Evolutionary conservation across 2,888 invertebrate genomes (phyloP).

Genomic region (Lagria hirta): DNA sequence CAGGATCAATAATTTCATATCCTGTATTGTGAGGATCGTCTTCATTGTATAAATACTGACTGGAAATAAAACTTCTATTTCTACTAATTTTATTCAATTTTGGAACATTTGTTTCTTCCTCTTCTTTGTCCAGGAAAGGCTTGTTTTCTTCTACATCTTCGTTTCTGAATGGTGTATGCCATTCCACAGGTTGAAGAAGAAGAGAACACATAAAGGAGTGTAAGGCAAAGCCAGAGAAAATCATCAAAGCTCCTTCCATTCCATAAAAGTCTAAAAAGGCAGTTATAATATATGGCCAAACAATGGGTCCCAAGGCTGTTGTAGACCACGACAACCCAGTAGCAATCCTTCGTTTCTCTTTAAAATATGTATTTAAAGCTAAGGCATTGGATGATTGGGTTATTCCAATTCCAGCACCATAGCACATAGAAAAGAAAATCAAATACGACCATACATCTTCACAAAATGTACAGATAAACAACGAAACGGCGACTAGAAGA

Average conservation of each 20-base stretch:
- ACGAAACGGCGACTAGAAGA: constrained; percentile 60
- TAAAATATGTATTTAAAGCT: constrained; percentile 75
- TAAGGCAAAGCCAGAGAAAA: constrained; percentile 67
- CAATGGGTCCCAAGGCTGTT: constrained; percentile 71
- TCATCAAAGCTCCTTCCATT: constrained; percentile 65
- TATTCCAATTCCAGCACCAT: constrained; percentile 67
- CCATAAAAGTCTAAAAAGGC: constrained; percentile 63
- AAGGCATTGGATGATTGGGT: constrained; percentile 69
- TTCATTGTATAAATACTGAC: constrained; percentile 66
- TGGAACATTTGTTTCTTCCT: constrained; percentile 23
- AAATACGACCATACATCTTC: constrained; percentile 65
- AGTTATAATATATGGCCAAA: constrained; percentile 72
- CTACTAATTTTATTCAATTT: constrained; percentile 43
- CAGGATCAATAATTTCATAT: constrained; percentile 67
- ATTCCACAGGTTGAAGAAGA: constrained; percentile 72
- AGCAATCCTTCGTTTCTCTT: constrained; percentile 67
- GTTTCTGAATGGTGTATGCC: constrained; percentile 62
- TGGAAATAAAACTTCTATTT: constrained; percentile 59
- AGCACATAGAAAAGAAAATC: constrained; percentile 66
- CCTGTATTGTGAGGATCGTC: constrained; percentile 62
- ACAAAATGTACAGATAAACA: constrained; percentile 64
- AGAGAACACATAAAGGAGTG: constrained; percentile 69
- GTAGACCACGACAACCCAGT: constrained; percentile 72
- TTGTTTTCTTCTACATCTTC: constrained; percentile 33
- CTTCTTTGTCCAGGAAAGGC: constrained; percentile 18